These are phyloP conservation scores for Hucho hucho DNA, from an alignment of 2,113 vertebrate species.

Conservation along the genomic window DNA sequence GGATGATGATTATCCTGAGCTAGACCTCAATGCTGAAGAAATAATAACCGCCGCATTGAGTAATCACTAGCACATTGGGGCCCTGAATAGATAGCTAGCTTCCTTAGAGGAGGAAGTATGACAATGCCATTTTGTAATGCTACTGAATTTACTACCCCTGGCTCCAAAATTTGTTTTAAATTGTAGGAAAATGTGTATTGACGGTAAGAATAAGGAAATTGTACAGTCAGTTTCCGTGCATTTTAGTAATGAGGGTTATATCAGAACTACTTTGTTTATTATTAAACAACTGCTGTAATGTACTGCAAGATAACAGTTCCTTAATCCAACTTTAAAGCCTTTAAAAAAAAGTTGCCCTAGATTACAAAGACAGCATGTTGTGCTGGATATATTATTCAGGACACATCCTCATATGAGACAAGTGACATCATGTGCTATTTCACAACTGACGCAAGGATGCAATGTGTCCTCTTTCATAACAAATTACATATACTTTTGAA, in stretches of 20 bases:
- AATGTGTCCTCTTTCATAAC: neutral
- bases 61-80: constrained; percentile 69
- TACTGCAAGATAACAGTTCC: neutral
- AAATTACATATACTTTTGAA: neutral
- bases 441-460: neutral
- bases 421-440: neutral
- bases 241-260: neutral
- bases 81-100: constrained; percentile 53
- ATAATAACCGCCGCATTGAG: constrained; percentile 68
- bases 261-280: neutral
- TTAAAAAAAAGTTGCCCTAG: neutral
- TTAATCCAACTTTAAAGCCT: neutral
- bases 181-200: constrained; percentile 40
- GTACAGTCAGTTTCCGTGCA: neutral
- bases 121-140: constrained; percentile 38
- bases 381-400: neutral
- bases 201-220: neutral
- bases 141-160: constrained; percentile 43
- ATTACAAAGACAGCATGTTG: neutral
- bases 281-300: neutral
- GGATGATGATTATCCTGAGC: constrained; percentile 81
- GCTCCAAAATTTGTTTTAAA: constrained; percentile 43
- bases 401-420: neutral
- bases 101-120: constrained; percentile 45
- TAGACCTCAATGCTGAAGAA: constrained; percentile 74